Conservation (phyloP, 2,888 invertebrate genomes). For the Epirrita christyi region DNA sequence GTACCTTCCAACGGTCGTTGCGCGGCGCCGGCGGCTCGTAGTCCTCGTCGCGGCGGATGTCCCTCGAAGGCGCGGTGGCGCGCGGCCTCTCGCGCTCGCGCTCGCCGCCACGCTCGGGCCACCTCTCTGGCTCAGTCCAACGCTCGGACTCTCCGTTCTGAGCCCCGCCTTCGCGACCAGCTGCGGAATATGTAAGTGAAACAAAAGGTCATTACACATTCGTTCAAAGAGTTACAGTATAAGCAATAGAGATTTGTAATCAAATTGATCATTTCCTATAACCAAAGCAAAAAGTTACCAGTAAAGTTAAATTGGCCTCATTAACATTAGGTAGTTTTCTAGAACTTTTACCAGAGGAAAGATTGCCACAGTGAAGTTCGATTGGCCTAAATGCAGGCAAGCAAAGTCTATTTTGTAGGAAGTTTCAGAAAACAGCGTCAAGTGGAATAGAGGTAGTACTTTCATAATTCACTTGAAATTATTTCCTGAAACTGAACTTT, state of each 20-base stretch:
- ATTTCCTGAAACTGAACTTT: not conserved
- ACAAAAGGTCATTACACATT: conserved; percentile 5
- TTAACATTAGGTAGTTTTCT: too few species aligned
- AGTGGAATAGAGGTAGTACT: not conserved
- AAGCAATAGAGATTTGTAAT: not conserved
- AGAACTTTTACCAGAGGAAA: too few species aligned
- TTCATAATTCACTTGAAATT: not conserved
- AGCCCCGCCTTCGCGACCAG: conserved; percentile 78
- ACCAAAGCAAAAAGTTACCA: not conserved
- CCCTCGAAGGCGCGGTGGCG: conserved; percentile 45
- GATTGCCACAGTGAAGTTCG: too few species aligned
- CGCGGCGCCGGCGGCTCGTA: conserved; percentile 75
- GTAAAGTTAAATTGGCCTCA: not conserved
- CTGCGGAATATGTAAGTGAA: conserved; percentile 19
- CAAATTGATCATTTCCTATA: not conserved
- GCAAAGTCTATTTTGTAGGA: not conserved
- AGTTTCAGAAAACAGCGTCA: too few species aligned
- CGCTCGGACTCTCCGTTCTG: conserved; percentile 82
- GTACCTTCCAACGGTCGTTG: conserved; percentile 86
- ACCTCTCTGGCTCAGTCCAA: conserved; percentile 65
- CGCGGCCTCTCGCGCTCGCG: conserved; percentile 41
- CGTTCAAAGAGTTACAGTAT: not conserved
- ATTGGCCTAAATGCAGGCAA: not conserved
- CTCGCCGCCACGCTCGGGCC: conserved; percentile 49
- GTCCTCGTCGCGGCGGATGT: conserved; percentile 60